Evolutionary conservation across 2,113 vertebrate genomes (phyloP).

Genomic region (Chiloscyllium plagiosum): DNA sequence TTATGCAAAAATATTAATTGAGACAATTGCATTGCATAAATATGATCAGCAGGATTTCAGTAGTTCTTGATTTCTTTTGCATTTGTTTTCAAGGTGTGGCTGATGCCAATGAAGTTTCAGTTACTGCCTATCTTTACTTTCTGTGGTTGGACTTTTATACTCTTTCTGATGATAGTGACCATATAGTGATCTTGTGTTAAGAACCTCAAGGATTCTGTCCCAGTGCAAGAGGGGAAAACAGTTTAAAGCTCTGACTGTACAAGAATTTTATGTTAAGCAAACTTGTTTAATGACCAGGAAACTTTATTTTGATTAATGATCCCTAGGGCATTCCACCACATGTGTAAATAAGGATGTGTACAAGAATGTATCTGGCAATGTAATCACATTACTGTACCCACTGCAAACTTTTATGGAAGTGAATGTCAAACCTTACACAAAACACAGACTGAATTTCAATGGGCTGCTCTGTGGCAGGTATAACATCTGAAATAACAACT

Average conservation of each 20-base stretch:
- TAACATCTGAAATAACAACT: neutral
- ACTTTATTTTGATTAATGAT: neutral
- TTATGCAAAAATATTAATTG: neutral
- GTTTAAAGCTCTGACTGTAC: neutral
- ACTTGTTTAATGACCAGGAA: neutral
- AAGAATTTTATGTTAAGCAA: neutral
- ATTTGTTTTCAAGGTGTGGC: neutral
- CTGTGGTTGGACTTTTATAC: neutral
- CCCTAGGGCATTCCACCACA: neutral
- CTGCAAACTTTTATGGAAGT: neutral
- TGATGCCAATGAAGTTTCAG: neutral
- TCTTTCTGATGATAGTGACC: neutral
- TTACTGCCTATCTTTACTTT: neutral
- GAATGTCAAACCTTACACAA: neutral
- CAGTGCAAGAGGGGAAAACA: neutral
- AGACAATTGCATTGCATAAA: neutral
- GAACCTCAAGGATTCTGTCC: neutral
- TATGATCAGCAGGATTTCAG: neutral
- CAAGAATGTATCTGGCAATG: neutral
- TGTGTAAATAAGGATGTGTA: neutral
- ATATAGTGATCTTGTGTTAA: neutral
- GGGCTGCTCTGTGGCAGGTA: neutral
- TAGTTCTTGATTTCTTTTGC: neutral
- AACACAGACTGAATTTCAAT: neutral
- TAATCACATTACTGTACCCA: neutral